Conservation (phyloP, 2,113 vertebrate genomes). For the Dromaius novaehollandiae region DNA sequence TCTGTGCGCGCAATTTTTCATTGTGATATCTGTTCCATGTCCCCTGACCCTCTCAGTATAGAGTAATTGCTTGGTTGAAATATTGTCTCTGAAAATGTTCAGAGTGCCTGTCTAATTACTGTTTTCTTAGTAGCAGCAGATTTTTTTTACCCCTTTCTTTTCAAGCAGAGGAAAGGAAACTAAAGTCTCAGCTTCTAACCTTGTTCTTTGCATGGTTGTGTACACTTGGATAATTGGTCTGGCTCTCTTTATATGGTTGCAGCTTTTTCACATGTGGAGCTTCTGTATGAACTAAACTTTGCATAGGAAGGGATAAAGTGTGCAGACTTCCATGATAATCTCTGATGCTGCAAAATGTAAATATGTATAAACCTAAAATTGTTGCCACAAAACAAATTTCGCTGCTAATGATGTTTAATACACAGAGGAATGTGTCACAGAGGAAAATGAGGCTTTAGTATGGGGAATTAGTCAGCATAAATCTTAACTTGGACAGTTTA, state of each 20-base stretch:
- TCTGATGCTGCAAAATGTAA: slow-evolving; percentile 30
- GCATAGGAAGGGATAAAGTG: background rate
- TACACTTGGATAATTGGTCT: background rate
- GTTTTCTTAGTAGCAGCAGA: background rate
- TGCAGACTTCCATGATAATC: background rate
- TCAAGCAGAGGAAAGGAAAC: background rate
- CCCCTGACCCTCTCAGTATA: background rate
- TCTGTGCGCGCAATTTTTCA: background rate
- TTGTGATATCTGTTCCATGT: background rate
- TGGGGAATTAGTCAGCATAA: background rate
- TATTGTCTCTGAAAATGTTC: slow-evolving; percentile 15
- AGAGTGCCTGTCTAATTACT: slow-evolving; percentile 17
- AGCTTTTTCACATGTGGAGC: background rate
- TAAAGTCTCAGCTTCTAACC: background rate
- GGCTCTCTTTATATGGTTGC: background rate
- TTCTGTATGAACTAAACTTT: background rate
- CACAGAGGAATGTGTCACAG: background rate
- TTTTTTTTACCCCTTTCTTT: background rate
- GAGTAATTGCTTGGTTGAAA: slow-evolving; percentile 14
- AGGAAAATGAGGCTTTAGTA: slow-evolving; percentile 5
- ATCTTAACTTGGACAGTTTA: background rate
- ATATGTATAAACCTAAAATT: slow-evolving; percentile 20
- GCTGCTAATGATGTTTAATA: slow-evolving; percentile 13
- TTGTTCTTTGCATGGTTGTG: background rate
- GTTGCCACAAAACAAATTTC: background rate